phyloP scores from a whole-genome alignment of 2,113 vertebrate genomes.

The Apteryx mantelli region DNA sequence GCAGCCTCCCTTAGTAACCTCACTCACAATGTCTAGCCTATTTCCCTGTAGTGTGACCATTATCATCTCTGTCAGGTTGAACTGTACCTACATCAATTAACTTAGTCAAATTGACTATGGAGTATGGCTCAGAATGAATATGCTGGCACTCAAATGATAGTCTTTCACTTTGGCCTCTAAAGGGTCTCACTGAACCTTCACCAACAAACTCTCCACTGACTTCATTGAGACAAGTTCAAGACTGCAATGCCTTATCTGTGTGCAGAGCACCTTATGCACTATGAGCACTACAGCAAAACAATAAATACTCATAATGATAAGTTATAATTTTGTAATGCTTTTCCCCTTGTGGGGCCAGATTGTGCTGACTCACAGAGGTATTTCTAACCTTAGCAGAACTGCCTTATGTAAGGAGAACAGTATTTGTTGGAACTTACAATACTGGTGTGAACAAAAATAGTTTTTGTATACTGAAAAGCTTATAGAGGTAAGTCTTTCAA shows the following conservation, averaged over 20 bases:
- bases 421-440: neutral
- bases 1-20: neutral
- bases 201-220: neutral
- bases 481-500: neutral
- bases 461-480: neutral
- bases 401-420: neutral
- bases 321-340: neutral
- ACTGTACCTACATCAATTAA: conserved; percentile 41
- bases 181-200: neutral
- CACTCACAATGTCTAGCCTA: neutral
- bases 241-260: neutral
- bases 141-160: neutral
- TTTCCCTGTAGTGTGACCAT: neutral
- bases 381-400: neutral
- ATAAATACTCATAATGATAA: neutral
- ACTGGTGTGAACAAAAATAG: neutral
- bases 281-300: neutral
- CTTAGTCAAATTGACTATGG: conserved; percentile 31
- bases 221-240: neutral
- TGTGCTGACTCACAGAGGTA: neutral
- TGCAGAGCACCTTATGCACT: neutral
- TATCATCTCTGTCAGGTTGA: conserved; percentile 11
- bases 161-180: neutral
- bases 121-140: conserved; percentile 8
- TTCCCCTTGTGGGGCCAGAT: rapidly evolving